phyloP scores from a whole-genome alignment of 1,140 invertebrate genomes.

The Leptopilina boulardi region DNA sequence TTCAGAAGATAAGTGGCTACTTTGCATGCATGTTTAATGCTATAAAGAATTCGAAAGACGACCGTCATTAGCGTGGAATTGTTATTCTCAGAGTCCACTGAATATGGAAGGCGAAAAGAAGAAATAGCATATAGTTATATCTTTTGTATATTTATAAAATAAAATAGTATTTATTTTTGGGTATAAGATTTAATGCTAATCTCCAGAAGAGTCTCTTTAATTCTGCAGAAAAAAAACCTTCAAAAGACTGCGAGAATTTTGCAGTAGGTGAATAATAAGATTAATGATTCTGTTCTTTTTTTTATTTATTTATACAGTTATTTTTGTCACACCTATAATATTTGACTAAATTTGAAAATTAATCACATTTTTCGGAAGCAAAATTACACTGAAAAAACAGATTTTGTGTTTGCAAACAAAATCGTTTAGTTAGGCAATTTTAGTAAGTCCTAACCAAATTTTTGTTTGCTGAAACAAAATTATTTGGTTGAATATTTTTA shows the following conservation, averaged over 20 bases:
- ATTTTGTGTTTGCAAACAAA: no score
- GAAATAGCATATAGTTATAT: not conserved
- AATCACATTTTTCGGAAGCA: no score
- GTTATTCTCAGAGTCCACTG: conserved; percentile 30
- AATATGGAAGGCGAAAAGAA: conserved; percentile 21
- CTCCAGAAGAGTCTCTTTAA: not conserved
- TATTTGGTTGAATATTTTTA: no score
- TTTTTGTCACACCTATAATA: not conserved
- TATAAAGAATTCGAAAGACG: conserved; percentile 16
- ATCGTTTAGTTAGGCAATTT: no score
- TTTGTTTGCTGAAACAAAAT: no score
- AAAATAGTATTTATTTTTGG: conserved; percentile 1
- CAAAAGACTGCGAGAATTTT: not conserved
- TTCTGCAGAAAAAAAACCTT: not conserved
- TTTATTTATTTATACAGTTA: not conserved
- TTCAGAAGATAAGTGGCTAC: conserved; percentile 24
- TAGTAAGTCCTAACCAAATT: no score
- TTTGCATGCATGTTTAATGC: conserved; percentile 19
- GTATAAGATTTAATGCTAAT: conserved; percentile 22
- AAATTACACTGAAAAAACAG: no score
- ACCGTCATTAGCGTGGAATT: conserved; percentile 26
- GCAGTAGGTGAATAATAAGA: not conserved
- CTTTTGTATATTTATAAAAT: not conserved
- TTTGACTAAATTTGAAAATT: no score
- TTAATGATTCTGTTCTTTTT: not conserved